phyloP scores from a whole-genome alignment of 2,113 vertebrate genomes.

The Propithecus coquereli region DNA sequence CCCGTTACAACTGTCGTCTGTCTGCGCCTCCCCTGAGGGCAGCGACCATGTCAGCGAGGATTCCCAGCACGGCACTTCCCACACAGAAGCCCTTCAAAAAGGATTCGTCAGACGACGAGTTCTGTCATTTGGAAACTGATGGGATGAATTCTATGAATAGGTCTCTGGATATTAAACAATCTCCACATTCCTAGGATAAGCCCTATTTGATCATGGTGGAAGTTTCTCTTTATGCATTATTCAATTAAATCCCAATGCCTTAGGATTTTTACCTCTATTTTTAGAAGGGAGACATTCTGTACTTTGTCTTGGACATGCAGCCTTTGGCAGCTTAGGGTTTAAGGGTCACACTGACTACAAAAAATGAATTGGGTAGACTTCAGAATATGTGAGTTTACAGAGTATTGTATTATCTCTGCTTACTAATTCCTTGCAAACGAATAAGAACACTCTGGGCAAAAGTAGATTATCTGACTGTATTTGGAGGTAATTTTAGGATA shows the following conservation, averaged over 20 bases:
- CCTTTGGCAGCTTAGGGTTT: neutral
- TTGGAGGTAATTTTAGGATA: neutral
- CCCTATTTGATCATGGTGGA: neutral
- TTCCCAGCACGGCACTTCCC: neutral
- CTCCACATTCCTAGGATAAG: neutral
- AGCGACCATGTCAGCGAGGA: neutral
- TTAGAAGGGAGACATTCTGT: neutral
- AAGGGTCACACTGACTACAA: neutral
- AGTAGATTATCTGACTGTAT: neutral
- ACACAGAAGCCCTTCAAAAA: neutral
- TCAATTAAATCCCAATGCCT: neutral
- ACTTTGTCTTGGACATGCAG: neutral
- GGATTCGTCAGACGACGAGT: neutral
- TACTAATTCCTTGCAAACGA: neutral
- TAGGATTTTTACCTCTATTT: neutral
- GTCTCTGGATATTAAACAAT: neutral
- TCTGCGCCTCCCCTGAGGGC: neutral
- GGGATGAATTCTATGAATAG: neutral
- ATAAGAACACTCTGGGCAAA: neutral
- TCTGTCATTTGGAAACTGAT: neutral
- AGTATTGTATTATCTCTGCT: neutral
- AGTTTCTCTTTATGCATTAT: neutral
- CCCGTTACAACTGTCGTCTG: neutral
- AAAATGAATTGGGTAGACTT: neutral
- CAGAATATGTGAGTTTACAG: neutral